Evolutionary conservation across 2,888 invertebrate species (phyloP).

Genomic region (Dryococelus australis): DNA sequence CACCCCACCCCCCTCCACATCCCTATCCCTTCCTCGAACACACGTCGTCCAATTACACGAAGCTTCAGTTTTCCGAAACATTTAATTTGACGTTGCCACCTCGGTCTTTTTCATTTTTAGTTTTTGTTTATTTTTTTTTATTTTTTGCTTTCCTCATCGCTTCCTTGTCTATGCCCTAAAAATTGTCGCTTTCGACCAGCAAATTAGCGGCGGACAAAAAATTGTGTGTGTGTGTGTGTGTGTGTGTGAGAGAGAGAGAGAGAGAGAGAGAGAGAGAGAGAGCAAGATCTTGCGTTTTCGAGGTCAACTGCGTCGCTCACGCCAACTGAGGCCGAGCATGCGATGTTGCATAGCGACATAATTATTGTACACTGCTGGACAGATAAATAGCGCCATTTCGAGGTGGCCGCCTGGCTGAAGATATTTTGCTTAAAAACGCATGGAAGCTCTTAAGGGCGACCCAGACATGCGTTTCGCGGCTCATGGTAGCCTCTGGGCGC

Average conservation of each 20-base stretch:
- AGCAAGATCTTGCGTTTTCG: background rate
- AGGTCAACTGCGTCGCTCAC: background rate
- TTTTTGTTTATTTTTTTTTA: too few relatives aligned
- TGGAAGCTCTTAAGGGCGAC: too few relatives aligned
- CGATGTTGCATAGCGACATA: background rate
- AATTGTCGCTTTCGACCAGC: slow-evolving; percentile 1
- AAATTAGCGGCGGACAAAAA: background rate
- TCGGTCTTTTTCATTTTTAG: background rate
- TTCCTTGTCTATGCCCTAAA: background rate
- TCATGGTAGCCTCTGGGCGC: too few relatives aligned
- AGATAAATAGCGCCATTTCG: background rate
- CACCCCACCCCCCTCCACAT: background rate
- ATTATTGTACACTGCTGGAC: slow-evolving; percentile 1
- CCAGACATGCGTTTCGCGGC: too few relatives aligned
- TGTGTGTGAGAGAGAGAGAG: background rate
- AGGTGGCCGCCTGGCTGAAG: too few relatives aligned
- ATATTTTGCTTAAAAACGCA: too few relatives aligned
- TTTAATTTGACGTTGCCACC: background rate
- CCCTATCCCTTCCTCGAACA: background rate
- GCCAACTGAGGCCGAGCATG: background rate
- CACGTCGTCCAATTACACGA: background rate
- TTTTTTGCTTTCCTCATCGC: background rate
- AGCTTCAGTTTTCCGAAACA: background rate
- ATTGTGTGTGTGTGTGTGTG: background rate
- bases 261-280: background rate